Evolutionary conservation across 2,888 invertebrate genomes (phyloP), one percentile per base, ranked within the genome.

Genomic region (Aspidiotus rigidus): DNA sequence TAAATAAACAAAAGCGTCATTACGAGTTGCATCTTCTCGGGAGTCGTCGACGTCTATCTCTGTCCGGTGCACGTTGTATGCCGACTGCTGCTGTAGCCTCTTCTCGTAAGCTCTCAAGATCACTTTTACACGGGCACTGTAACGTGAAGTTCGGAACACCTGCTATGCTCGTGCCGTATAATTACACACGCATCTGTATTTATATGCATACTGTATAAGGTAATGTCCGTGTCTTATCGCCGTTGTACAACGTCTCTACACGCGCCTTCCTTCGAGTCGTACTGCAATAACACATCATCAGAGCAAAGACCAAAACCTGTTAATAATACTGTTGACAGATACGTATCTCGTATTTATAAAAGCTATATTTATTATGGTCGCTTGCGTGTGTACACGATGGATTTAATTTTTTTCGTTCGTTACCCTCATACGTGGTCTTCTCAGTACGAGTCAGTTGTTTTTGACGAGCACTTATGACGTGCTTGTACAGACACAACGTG

Each of bases 91-190:
- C 28, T 28, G 28, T 28, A 28, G 28, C 28, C 1, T 28, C 28
- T 28, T 28, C 28, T 28, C 28, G 28, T 28, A 28, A 28, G 28
- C 28, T 28, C 28, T 28, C 28, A 5, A 28, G 28, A 28, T 28
- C 28, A 28, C 28, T 28, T 28, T 28, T 28, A n/a, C 49, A 49
- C 49, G 49, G 49, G 49, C 6, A 28, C 28, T 1, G 28, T 49
- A 49, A 49, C 2, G n/a, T 13, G n/a, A 49, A 10, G 11, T 15
- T 11, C 10, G 15, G 57, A 57, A 17, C 57, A 57, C 57, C 17
- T 57, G 57, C 60, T 10, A n/a, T 28, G 60, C 56, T 56, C 56
- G 56, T 56, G 56, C 56, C 56, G 17, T 13, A 39, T 60, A 60
- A 16, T 60, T 39, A 39, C 39, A 60, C 39, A 60, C 39, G 39